Conservation (phyloP, 1,140 invertebrate species). For the Portunus trituberculatus region DNA sequence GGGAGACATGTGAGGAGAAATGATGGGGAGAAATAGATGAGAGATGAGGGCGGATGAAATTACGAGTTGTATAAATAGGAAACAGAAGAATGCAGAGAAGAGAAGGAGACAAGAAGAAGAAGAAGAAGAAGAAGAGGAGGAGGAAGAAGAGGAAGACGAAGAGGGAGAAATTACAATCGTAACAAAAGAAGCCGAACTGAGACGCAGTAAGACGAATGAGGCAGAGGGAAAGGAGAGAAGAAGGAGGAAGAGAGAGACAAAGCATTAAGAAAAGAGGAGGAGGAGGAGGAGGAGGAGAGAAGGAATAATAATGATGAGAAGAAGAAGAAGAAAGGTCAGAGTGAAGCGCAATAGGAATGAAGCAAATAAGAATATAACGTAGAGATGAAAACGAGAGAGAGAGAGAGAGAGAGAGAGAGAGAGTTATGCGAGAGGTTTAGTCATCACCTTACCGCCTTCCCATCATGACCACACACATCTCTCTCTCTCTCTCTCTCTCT, state of each 20-base stretch:
- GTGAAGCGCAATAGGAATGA: too few relatives aligned
- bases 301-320: not conserved
- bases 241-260: not conserved
- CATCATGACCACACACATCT: not conserved
- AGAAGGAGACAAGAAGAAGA: too few relatives aligned
- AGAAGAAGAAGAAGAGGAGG: too few relatives aligned
- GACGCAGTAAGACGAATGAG: too few relatives aligned
- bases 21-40: not conserved
- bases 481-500: not conserved
- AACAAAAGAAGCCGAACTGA: too few relatives aligned
- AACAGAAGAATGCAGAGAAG: too few relatives aligned
- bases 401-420: conserved; percentile 36
- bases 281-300: not conserved
- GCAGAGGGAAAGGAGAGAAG: not conserved
- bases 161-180: too few relatives aligned
- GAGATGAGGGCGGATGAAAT: too few relatives aligned
- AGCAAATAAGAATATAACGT: not conserved
- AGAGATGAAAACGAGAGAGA: not conserved
- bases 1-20: not conserved
- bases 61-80: too few relatives aligned
- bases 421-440: not conserved
- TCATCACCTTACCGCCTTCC: not conserved
- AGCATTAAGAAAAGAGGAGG: not conserved
- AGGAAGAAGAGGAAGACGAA: too few relatives aligned
- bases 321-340: too few relatives aligned